Conservation (phyloP, 1,140 invertebrate genomes). For the Trinorchestia longiramus region DNA sequence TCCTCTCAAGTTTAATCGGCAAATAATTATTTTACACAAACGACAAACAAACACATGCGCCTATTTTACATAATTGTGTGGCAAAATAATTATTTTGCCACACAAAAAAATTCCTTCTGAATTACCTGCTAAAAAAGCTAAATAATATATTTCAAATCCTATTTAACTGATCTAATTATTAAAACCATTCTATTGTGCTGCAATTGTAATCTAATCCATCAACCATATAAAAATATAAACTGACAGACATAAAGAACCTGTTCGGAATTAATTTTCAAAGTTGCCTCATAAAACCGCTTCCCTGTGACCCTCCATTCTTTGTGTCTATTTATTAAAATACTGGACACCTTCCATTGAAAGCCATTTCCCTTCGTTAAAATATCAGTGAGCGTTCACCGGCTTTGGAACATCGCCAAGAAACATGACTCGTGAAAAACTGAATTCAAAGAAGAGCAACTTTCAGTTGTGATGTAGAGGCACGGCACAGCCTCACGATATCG, state of each 20-base stretch:
- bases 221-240: background rate
- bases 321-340: background rate
- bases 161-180: background rate
- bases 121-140: background rate
- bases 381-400: background rate
- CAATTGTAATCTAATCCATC: background rate
- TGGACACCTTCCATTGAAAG: background rate
- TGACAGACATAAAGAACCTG: background rate
- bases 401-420: background rate
- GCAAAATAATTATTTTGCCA: background rate
- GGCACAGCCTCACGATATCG: background rate
- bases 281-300: background rate
- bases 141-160: background rate
- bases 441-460: conserved; percentile 31
- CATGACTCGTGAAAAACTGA: conserved; percentile 13
- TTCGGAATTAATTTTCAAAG: background rate
- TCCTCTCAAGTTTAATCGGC: background rate
- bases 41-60: too few relatives aligned
- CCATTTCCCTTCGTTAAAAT: conserved; percentile 13
- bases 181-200: background rate
- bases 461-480: background rate
- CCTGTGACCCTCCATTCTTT: background rate
- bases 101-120: background rate
- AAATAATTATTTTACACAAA: background rate
- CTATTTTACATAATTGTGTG: too few relatives aligned